Evolutionary conservation across 2,797 vertebrate genomes (phyloP).

Genomic region (Myoxocephalus aenaeus): DNA sequence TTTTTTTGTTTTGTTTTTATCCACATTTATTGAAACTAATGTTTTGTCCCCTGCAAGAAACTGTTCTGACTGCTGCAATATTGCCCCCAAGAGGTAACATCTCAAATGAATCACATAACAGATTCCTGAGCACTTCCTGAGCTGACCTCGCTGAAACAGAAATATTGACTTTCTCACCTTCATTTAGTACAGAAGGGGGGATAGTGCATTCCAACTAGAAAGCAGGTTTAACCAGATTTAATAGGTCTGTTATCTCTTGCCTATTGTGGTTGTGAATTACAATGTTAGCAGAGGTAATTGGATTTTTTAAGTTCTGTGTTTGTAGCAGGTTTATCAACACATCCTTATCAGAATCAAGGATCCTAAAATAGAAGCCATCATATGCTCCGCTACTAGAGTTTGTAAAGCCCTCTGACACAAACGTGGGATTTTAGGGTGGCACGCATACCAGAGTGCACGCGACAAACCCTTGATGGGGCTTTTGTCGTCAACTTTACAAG

Average conservation of each 20-base stretch:
- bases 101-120: constrained; percentile 23
- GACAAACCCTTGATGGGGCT: not conserved
- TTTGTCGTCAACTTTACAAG: constrained; percentile 1
- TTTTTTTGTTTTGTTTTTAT: too few relatives aligned
- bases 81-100: constrained; percentile 62
- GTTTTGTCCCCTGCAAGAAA: not conserved
- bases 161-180: constrained; percentile 31
- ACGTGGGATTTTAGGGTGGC: not conserved
- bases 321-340: not conserved
- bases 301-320: not conserved
- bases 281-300: not conserved
- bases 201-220: not conserved
- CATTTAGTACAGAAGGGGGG: constrained; percentile 17
- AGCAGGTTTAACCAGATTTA: constrained; percentile 28
- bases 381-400: not conserved
- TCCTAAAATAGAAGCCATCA: not conserved
- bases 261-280: not conserved
- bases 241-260: not conserved
- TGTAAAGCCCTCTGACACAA: constrained; percentile 11
- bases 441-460: not conserved
- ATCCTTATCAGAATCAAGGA: not conserved
- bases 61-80: constrained; percentile 30
- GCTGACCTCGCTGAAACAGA: not conserved
- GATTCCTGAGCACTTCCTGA: constrained; percentile 15
- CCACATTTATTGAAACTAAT: not conserved